phyloP scores from a whole-genome alignment of 2,797 vertebrate species.

The Chrysocyon brachyurus region DNA sequence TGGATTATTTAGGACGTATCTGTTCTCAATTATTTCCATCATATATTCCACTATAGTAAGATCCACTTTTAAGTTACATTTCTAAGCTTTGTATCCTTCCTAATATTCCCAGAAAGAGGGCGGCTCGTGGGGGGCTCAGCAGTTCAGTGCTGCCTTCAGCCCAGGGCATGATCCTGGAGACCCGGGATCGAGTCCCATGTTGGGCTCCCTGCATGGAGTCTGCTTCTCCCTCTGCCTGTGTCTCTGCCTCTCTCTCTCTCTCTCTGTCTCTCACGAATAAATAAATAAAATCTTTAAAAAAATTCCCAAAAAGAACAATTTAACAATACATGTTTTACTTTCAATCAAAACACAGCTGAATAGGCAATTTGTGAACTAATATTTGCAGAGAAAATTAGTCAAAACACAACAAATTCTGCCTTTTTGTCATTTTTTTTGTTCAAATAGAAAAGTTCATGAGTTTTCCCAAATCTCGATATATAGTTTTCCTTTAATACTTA shows the following conservation, averaged over 20 bases:
- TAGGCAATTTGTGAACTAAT: conserved; percentile 57
- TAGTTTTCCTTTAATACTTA: conserved; percentile 1
- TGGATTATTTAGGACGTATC: conserved; percentile 9
- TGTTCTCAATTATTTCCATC: conserved; percentile 18
- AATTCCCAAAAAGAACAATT: background rate
- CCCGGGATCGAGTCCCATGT: no score
- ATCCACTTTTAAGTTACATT: conserved; percentile 13
- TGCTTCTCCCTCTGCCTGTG: no score
- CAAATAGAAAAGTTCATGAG: background rate
- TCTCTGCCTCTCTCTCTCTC: no score
- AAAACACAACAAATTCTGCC: conserved; percentile 63
- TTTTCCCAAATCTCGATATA: conserved; percentile 49
- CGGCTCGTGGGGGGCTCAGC: no score
- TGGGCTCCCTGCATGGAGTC: no score
- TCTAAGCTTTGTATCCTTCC: background rate
- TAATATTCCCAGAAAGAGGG: background rate
- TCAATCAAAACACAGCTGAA: conserved; percentile 70
- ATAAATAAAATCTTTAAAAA: no score
- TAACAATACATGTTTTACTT: conserved; percentile 38
- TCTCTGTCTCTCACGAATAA: no score
- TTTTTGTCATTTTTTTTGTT: conserved; percentile 48
- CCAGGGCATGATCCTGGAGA: no score
- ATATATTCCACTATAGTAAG: background rate
- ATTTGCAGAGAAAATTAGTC: conserved; percentile 62
- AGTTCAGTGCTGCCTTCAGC: no score